Evolutionary conservation across 2,113 vertebrate species (phyloP).

Genomic region (Ifrita kowaldi): DNA sequence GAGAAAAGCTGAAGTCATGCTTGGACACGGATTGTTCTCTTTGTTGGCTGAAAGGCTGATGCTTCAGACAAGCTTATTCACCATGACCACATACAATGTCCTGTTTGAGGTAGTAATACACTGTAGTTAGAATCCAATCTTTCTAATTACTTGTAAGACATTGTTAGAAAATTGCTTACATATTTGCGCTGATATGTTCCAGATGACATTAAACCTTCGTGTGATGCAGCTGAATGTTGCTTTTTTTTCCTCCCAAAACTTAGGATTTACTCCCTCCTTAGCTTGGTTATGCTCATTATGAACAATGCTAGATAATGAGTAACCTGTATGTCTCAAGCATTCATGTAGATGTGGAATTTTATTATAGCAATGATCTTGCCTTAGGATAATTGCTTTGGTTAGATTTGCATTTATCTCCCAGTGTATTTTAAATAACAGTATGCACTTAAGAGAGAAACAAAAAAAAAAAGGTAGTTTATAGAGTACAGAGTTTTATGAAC

Average conservation of each 20-base stretch:
- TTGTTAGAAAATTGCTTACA: conserved; percentile 33
- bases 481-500: background rate
- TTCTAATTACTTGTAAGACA: conserved; percentile 48
- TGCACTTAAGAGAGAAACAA: background rate
- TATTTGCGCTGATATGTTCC: conserved; percentile 38
- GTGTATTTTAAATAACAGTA: background rate
- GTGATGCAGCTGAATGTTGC: background rate
- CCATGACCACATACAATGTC: conserved; percentile 95
- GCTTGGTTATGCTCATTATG: background rate
- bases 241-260: background rate
- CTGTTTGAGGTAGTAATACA: conserved; percentile 88
- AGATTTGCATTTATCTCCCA: background rate
- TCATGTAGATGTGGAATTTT: background rate
- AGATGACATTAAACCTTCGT: conserved; percentile 16
- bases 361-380: background rate
- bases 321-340: background rate
- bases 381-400: background rate
- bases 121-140: conserved; percentile 40
- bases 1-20: conserved; percentile 96
- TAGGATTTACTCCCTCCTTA: background rate
- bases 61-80: conserved; percentile 88
- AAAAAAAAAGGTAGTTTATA: background rate
- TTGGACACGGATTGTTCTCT: conserved; percentile 92
- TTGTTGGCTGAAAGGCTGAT: conserved; percentile 91
- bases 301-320: background rate